Percentiles rank a stretch among this genome's conserved stretches.
These are phyloP conservation scores for Sapayoa aenigma DNA, from an alignment of 2,113 vertebrate species.

Conservation along the genomic window DNA sequence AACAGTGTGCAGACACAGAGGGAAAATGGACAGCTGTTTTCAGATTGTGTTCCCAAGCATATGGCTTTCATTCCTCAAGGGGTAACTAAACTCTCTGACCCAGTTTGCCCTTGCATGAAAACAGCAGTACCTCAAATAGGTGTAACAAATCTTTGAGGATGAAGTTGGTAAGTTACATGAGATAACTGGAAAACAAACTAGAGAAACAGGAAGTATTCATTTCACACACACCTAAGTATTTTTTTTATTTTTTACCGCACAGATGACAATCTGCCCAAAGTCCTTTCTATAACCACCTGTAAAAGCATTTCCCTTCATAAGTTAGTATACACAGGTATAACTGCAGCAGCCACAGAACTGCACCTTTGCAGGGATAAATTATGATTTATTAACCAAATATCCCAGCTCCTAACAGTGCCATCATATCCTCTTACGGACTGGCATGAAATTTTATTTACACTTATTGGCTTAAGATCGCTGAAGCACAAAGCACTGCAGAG, in stretches of 20 bases:
- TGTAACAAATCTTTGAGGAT: not conserved
- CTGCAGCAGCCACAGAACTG: not conserved
- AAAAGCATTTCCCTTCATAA: not conserved
- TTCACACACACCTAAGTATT: not conserved
- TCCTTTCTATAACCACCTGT: not conserved
- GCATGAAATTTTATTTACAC: constrained; percentile 63
- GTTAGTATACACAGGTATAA: not conserved
- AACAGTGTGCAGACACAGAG: not conserved
- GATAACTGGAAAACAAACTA: not conserved
- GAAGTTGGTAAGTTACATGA: not conserved
- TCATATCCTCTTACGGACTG: constrained; percentile 30
- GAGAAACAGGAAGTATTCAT: not conserved
- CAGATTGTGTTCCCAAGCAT: not conserved
- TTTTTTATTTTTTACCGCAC: not conserved
- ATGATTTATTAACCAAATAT: constrained; percentile 61
- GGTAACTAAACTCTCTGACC: not conserved
- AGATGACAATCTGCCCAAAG: not conserved
- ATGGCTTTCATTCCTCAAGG: not conserved
- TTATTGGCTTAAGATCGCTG: constrained; percentile 38
- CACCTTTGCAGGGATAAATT: constrained; percentile 35
- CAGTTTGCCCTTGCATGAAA: not conserved
- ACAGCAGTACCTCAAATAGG: not conserved
- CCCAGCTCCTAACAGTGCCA: constrained; percentile 2
- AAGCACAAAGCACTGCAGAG: constrained; percentile 50
- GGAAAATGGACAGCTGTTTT: not conserved